Evolutionary conservation across 2,113 vertebrate species (phyloP), one percentile per base, ranked within the genome.

Genomic region (Oncorhynchus keta): DNA sequence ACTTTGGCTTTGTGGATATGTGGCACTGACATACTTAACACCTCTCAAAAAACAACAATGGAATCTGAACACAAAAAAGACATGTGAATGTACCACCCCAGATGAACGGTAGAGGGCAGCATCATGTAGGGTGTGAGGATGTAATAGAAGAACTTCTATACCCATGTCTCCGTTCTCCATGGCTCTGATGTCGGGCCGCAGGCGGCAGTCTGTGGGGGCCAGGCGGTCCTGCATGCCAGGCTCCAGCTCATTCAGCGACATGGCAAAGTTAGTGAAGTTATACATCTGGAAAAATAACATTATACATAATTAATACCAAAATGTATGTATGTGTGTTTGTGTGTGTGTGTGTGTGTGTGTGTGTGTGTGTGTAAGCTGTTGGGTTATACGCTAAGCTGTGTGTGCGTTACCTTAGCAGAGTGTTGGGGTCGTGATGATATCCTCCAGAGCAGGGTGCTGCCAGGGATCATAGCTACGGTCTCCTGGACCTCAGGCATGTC

Each of bases 121-220:
- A 70, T 32, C 70, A 57, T 28, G 22, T 72, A 11, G 68, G 16
- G 32, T 14, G 9, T 32, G 20, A 20, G 32, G 26, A 5, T 67
- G 26, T 20, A 9, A 6, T 48, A 68, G 73, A 81, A 57, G 2
- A 79, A 0, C 22, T 72, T 57, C 5, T 18, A 92, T 90, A 99
- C 98, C 97, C 93, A 99, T 96, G 89, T 95, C 91, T 68, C 98
- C 97, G 0, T 95, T 95, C 89, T 99, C 98, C 98, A 99, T 99
- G 79, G 95, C 94, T 28, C 95, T 93, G 90, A 99, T 99, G 75
- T 99, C 97, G 0, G 98, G 97, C 11, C 98, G 95, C 13, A 98
- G 93, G 80, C 98, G 97, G 82, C 96, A 98, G 90, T 99, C 98
- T 0, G 98, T 98, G 65, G 94, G 94, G 3, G 97, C 91, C 75